phyloP scores from a whole-genome alignment of 2,888 invertebrate species.

The Oligia strigilis region DNA sequence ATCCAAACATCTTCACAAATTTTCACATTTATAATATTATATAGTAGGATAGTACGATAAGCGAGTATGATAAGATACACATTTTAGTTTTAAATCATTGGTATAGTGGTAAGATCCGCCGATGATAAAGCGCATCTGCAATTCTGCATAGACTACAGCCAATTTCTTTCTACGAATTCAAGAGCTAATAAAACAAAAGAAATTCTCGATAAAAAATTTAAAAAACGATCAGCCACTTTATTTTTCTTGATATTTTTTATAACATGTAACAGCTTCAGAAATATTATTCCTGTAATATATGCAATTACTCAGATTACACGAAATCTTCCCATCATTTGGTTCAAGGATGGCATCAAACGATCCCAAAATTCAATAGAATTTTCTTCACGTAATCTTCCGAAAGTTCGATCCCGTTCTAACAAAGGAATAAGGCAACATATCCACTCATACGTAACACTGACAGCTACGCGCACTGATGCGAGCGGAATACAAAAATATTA shows the following conservation, averaged over 20 bases:
- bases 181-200: not conserved
- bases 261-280: not conserved
- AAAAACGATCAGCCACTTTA: not conserved
- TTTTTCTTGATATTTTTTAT: not conserved
- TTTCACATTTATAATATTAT: too few relatives aligned
- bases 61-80: slow-evolving; percentile 1
- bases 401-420: not conserved
- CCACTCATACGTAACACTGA: slow-evolving; percentile 20
- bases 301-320: slow-evolving; percentile 10
- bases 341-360: not conserved
- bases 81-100: slow-evolving; percentile 5
- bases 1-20: too few relatives aligned
- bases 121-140: not conserved
- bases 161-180: not conserved
- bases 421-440: slow-evolving; percentile 25
- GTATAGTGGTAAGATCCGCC: not conserved
- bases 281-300: not conserved
- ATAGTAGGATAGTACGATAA: too few relatives aligned
- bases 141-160: not conserved
- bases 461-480: slow-evolving; percentile 24
- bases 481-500: slow-evolving; percentile 20
- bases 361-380: not conserved
- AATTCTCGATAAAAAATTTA: not conserved
- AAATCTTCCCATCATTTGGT: not conserved
- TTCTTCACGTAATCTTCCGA: not conserved